phyloP scores from a whole-genome alignment of 2,888 invertebrate species.

The Amiota minor region DNA sequence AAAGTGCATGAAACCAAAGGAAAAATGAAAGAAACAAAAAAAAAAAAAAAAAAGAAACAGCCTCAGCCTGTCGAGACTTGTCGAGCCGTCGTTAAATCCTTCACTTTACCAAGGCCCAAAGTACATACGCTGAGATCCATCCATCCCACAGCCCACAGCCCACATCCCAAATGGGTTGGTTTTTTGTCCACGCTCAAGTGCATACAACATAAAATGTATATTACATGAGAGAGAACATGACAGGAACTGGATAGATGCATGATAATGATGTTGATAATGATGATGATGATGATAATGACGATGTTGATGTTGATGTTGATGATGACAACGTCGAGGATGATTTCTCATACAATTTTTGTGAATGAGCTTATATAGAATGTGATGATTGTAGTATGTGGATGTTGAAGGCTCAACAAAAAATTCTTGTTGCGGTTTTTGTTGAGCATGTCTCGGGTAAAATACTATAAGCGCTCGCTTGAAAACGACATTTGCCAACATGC shows the following conservation, averaged over 20 bases:
- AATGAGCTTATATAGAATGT: not conserved
- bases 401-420: not conserved
- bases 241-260: no score
- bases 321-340: not conserved
- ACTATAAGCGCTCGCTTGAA: no score
- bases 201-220: constrained; percentile 20
- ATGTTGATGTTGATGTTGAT: no score
- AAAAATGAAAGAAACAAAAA: not conserved
- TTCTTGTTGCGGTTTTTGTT: constrained; percentile 4
- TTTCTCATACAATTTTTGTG: constrained; percentile 22
- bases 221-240: constrained; percentile 12
- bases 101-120: not conserved
- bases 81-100: not conserved
- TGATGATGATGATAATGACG: no score
- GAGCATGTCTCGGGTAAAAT: not conserved
- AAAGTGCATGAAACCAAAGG: not conserved
- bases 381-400: not conserved
- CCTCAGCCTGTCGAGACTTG: constrained; percentile 4
- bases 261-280: no score
- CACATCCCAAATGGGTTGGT: not conserved
- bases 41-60: not conserved
- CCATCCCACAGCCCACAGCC: not conserved
- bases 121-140: not conserved
- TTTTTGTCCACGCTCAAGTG: not conserved
- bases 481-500: no score